Evolutionary conservation across 2,113 vertebrate genomes (phyloP), one percentile per base, ranked within the genome.

Genomic region (Brienomyrus brachyistius): DNA sequence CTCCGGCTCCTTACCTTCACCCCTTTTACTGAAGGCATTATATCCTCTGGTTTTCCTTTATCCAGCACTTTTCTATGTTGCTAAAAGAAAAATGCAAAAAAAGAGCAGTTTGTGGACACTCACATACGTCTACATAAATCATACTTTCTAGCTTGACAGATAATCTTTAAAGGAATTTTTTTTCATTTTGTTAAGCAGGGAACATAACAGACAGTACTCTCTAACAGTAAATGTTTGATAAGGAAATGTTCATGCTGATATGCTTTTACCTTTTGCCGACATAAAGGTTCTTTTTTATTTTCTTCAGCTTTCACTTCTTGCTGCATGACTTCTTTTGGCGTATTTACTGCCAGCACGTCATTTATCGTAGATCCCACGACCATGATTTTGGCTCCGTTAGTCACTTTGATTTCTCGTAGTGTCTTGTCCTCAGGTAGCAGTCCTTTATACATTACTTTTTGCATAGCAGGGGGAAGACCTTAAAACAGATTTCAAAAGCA

Each of bases 31-130:
- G 97, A 97, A 27, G 97, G 93, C 98, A 99, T 99, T 92, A 99
- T 95, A 66, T 99, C 98, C 1, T 99, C 98, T 10, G 98, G 98
- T 96, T 99, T 99, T 93, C 98, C 98, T 97, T 99, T 99, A 93
- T 99, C 98, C 95, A 99, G 93, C 13, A 99, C 98, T 95, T 99
- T 99, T 94, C 98, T 98, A 96, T 99, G 98, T 99, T 99, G 98
- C 98, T 99, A 88, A 80, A 95, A 40, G 31, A 97, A 2, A 90
- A 0, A 94, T 93, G 40, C 17, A 4, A 23, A 27, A 40, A 56
- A 40, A 19, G 35, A 19, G 17, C 83, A 35, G 48, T 89, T 83
- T 52, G 52, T 51, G 21, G 54, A 62, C 27, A 89, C 74, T 77
- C 13, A 35, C 5, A 80, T 21, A 43, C 15, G 2, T 19, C 35